These are phyloP conservation scores for Charaxes varanes DNA, from an alignment of 1,140 invertebrate genomes.

Conservation along the genomic window DNA sequence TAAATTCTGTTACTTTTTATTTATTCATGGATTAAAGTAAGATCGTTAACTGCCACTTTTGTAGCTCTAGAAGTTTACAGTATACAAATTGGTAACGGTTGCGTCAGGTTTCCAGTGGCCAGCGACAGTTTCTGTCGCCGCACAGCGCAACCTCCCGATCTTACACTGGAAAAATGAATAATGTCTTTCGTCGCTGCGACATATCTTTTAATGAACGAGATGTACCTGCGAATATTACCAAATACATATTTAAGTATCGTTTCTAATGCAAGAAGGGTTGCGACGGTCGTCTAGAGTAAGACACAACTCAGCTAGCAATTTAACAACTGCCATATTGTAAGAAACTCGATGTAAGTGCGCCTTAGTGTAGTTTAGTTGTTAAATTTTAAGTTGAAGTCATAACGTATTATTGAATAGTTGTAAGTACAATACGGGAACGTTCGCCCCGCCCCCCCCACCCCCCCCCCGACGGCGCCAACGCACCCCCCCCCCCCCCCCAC, in stretches of 20 bases:
- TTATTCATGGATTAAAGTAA: too few relatives aligned
- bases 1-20: too few relatives aligned
- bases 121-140: too few relatives aligned
- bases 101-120: too few relatives aligned
- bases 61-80: too few relatives aligned
- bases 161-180: too few relatives aligned
- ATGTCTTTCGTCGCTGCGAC: constrained; percentile 3
- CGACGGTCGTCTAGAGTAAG: constrained; percentile 45
- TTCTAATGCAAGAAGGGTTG: constrained; percentile 67
- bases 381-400: constrained; percentile 67
- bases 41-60: too few relatives aligned
- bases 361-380: constrained; percentile 36
- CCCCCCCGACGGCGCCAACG: too few relatives aligned
- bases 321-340: constrained; percentile 72
- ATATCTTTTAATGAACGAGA: constrained; percentile 24
- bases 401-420: constrained; percentile 66
- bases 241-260: constrained; percentile 34
- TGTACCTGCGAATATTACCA: constrained; percentile 57
- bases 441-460: too few relatives aligned
- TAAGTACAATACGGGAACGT: constrained; percentile 68
- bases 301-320: constrained; percentile 69
- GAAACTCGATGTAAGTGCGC: constrained; percentile 53
- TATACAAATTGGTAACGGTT: too few relatives aligned
- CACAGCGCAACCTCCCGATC: too few relatives aligned
- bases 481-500: too few relatives aligned